Percentiles rank a stretch among this genome's conserved stretches.
Conservation (phyloP, 2,797 vertebrate genomes). For the Limosa lapponica region DNA sequence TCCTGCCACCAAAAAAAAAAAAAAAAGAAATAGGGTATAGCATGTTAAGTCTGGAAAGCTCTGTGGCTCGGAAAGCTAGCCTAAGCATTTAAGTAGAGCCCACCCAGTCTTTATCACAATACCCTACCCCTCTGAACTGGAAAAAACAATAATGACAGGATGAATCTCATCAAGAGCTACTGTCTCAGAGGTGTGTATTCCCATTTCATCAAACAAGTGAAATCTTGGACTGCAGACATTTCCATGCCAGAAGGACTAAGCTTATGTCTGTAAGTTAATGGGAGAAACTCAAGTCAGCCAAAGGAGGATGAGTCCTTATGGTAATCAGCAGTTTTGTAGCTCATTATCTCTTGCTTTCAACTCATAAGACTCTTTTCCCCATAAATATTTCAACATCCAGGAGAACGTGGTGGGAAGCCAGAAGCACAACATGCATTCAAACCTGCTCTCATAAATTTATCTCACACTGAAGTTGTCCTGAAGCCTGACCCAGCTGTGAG, state of each 20-base stretch:
- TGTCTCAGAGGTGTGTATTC: neutral
- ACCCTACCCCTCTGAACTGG: neutral
- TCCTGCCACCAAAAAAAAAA: neutral
- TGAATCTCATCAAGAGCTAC: neutral
- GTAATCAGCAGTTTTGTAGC: neutral
- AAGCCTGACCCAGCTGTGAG: neutral
- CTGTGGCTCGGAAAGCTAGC: neutral
- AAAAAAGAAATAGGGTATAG: too few species aligned
- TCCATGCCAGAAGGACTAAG: neutral
- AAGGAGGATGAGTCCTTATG: neutral
- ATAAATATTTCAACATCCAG: constrained; percentile 19
- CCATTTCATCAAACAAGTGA: neutral
- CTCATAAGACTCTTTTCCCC: neutral
- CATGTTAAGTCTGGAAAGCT: neutral
- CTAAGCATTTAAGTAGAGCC: neutral
- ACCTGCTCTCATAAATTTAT: neutral
- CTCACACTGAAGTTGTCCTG: neutral
- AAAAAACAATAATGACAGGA: neutral
- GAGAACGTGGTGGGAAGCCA: neutral
- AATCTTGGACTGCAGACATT: neutral
- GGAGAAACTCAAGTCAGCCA: neutral
- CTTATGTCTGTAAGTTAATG: neutral
- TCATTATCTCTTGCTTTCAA: neutral
- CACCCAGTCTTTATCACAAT: neutral
- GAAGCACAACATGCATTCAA: neutral